phyloP scores from a whole-genome alignment of 2,888 invertebrate species.

The Drosophila imparisetae region DNA sequence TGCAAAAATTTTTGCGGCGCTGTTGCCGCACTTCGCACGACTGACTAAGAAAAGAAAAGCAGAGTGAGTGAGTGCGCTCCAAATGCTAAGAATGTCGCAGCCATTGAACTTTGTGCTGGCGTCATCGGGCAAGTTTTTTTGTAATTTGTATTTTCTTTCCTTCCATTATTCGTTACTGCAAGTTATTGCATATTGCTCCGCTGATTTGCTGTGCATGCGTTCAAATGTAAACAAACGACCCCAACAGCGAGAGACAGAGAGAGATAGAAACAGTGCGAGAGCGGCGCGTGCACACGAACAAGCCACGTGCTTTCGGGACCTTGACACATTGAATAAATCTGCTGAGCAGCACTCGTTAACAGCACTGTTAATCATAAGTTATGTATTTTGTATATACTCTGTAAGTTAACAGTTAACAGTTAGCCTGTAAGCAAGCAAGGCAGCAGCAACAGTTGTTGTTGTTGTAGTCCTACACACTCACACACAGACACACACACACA shows the following conservation, averaged over 20 bases:
- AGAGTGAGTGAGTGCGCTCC: neutral
- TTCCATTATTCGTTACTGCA: neutral
- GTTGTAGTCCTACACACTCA: slow-evolving; percentile 43
- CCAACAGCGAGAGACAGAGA: neutral
- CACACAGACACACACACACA: slow-evolving; percentile 1
- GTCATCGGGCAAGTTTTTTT: slow-evolving; percentile 6
- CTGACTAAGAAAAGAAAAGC: neutral
- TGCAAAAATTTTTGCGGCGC: slow-evolving; percentile 12
- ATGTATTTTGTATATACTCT: slow-evolving; percentile 40
- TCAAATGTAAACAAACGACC: slow-evolving; percentile 50
- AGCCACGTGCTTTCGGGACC: slow-evolving; percentile 70
- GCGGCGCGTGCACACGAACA: neutral
- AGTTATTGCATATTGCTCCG: slow-evolving; percentile 36
- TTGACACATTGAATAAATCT: slow-evolving; percentile 54
- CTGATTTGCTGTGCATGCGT: slow-evolving; percentile 25
- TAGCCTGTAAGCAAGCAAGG: slow-evolving; percentile 20
- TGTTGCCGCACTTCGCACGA: slow-evolving; percentile 40
- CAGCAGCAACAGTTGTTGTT: slow-evolving; percentile 60
- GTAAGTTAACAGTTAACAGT: slow-evolving; percentile 36
- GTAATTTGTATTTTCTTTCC: neutral
- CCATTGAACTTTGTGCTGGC: slow-evolving; percentile 30
- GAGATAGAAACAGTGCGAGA: slow-evolving; percentile 3
- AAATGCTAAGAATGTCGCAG: slow-evolving; percentile 7
- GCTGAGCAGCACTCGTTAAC: slow-evolving; percentile 10
- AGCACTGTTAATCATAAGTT: slow-evolving; percentile 52